These are phyloP conservation scores for Vireo griseus DNA, from an alignment of 2,797 vertebrate species.

Conservation along the genomic window DNA sequence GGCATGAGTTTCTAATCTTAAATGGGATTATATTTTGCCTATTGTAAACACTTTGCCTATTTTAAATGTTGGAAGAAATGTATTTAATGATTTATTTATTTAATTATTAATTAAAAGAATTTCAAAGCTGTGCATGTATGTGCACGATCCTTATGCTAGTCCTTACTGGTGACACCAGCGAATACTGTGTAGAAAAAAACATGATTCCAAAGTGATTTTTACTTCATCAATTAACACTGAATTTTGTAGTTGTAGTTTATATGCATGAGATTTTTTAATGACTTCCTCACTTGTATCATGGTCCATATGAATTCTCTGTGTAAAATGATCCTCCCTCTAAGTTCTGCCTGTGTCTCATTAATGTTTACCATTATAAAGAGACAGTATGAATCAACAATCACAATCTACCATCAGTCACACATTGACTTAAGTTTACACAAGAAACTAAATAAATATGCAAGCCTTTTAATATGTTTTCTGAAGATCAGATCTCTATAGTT, in stretches of 20 bases:
- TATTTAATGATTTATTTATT: not conserved
- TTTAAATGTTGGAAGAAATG: not conserved
- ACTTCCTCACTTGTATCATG: not conserved
- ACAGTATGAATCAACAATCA: not conserved
- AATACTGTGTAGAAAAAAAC: not conserved
- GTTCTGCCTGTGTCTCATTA: not conserved
- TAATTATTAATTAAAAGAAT: not conserved
- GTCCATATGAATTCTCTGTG: not conserved
- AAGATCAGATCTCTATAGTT: not conserved
- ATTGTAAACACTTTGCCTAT: not conserved
- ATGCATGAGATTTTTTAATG: not conserved
- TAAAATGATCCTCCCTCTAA: not conserved
- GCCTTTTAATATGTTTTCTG: not conserved
- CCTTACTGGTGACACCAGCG: not conserved
- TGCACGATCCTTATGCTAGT: not conserved
- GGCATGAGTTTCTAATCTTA: fast-evolving
- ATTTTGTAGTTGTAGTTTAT: not conserved
- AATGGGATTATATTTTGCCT: not conserved
- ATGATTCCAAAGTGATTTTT: not conserved
- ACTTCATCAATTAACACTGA: not conserved
- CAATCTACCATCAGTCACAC: not conserved
- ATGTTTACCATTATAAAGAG: not conserved
- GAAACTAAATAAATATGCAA: not conserved
- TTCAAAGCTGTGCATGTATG: not conserved
- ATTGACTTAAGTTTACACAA: not conserved